Evolutionary conservation across 1,140 invertebrate genomes (phyloP).

Genomic region (Diorhabda sublineata): DNA sequence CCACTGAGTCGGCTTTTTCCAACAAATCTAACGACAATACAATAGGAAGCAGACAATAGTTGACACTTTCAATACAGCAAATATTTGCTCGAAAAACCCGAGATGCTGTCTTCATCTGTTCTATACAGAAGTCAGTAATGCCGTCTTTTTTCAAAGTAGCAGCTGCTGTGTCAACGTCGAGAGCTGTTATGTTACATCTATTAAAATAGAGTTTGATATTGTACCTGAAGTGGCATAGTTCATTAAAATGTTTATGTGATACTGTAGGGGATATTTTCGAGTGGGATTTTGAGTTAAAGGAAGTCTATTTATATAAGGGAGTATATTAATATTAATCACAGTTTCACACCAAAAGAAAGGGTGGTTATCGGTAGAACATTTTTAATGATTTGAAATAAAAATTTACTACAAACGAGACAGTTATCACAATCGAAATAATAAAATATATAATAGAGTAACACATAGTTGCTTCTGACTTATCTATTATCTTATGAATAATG

Average conservation of each 20-base stretch:
- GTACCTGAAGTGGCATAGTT: conserved; percentile 40
- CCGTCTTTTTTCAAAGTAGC: conserved; percentile 17
- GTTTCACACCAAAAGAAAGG: too few relatives aligned
- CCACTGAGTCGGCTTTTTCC: conserved; percentile 15
- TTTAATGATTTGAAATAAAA: too few relatives aligned
- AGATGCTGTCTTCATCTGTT: conserved; percentile 8
- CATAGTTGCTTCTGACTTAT: too few relatives aligned
- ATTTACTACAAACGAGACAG: too few relatives aligned
- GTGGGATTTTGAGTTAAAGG: background rate
- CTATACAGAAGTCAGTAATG: background rate
- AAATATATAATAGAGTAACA: too few relatives aligned
- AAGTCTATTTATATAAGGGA: too few relatives aligned
- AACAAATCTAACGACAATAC: conserved; percentile 23
- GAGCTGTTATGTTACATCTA: conserved; percentile 40
- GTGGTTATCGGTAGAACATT: too few relatives aligned
- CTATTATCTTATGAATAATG: too few relatives aligned
- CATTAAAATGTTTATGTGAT: conserved; percentile 43
- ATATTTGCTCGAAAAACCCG: conserved; percentile 13
- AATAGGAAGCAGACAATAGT: conserved; percentile 18
- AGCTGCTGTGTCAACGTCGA: conserved; percentile 38
- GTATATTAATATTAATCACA: too few relatives aligned
- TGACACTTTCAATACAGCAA: conserved; percentile 21
- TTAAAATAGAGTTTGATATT: conserved; percentile 40
- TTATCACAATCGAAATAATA: too few relatives aligned
- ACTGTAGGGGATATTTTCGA: conserved; percentile 32